Evolutionary conservation across 2,113 vertebrate species (phyloP).

Genomic region (Cryptoleucopteryx plumbea): DNA sequence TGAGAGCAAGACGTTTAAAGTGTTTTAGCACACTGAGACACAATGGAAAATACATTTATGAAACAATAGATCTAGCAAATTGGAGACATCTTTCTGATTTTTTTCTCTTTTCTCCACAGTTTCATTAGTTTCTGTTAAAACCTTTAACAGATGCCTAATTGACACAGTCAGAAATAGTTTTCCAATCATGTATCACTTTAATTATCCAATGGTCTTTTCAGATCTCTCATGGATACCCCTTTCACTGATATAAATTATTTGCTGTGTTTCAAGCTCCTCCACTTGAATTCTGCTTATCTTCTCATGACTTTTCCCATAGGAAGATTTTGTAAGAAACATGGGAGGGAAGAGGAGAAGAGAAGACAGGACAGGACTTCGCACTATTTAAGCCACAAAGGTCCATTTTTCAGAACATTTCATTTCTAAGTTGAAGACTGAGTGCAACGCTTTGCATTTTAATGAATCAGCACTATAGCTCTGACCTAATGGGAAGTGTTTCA

Average conservation of each 20-base stretch:
- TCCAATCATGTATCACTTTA: conserved; percentile 32
- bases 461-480: not conserved
- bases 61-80: conserved; percentile 33
- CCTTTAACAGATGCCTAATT: conserved; percentile 55
- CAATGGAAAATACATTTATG: conserved; percentile 28
- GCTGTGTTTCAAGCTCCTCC: not conserved
- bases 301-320: not conserved
- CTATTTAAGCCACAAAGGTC: not conserved
- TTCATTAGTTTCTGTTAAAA: conserved; percentile 41
- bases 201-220: conserved; percentile 20
- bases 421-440: not conserved
- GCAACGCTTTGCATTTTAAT: not conserved
- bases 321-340: not conserved
- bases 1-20: conserved; percentile 12
- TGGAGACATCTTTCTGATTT: not conserved
- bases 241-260: conserved; percentile 16
- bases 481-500: conserved; percentile 16
- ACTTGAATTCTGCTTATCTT: not conserved
- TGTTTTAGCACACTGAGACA: conserved; percentile 39
- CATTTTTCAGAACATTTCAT: not conserved
- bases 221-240: not conserved
- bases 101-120: not conserved
- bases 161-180: conserved; percentile 20
- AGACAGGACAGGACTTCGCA: not conserved
- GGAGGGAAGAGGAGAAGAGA: not conserved